Evolutionary conservation across 2,113 vertebrate genomes (phyloP), one percentile per base, ranked within the genome.

Genomic region (Illadopsis cleaveri): DNA sequence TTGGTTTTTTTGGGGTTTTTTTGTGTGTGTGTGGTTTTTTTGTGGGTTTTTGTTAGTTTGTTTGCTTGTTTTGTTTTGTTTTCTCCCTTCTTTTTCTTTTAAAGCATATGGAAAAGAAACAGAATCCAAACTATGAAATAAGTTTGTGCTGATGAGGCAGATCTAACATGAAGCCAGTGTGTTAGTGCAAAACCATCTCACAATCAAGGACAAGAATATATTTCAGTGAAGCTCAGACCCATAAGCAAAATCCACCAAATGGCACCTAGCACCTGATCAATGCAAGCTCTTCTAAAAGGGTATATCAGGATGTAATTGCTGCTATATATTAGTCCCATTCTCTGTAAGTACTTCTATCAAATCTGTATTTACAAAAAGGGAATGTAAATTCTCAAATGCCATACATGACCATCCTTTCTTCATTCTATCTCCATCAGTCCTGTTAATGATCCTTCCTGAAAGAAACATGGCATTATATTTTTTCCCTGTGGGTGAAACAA

Each of bases 171-270:
- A 44, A 44, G 21, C 4, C 33, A 38, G 2, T 9, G 9, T 51
- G 11, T 75, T 16, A 45, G 44, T 40, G 25, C 48, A 69, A 61
- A 57, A 84, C 87, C 71, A 91, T 92, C 86, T 96, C 89, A 89
- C 95, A 93, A 91, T 94, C 82, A 95, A 84, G 56, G 72, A 72
- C 58, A 95, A 61, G n/a, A 83, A 92, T 84, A 44, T 80, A 92
- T 90, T 86, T 94, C 88, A 92, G 40, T 87, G 80, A 93, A 92
- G 90, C 81, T 87, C 61, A 80, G 83, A 72, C 45, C 31, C 25
- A 58, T 87, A 70, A 96, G 58, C 60, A 95, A 97, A 95, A 86
- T 53, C 61, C 40, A 91, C 95, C 94, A 72, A 88, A 70, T 44
- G 64, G 73, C 88, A 92, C 40, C 85, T 81, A 68, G 73, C 88